phyloP scores from a whole-genome alignment of 2,113 vertebrate species.

The Cranoglanis bouderius region DNA sequence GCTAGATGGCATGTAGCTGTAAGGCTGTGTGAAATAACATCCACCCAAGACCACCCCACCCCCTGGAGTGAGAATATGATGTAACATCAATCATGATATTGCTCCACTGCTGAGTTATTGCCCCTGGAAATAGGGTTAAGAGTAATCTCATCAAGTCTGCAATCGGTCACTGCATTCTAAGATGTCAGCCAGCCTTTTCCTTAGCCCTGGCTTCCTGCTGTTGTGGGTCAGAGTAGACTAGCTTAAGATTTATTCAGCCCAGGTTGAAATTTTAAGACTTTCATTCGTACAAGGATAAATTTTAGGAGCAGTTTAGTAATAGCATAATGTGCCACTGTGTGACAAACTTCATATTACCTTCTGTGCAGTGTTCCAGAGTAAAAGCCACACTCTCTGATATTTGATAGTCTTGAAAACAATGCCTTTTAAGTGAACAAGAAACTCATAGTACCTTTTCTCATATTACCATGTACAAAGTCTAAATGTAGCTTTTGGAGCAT shows the following conservation, averaged over 20 bases:
- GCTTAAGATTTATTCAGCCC: constrained; percentile 20
- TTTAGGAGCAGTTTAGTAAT: neutral
- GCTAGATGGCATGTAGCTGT: constrained; percentile 31
- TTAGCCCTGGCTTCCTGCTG: constrained; percentile 17
- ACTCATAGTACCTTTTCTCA: neutral
- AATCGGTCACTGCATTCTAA: constrained; percentile 43
- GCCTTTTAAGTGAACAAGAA: constrained; percentile 5
- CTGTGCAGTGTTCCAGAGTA: neutral
- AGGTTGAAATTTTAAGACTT: constrained; percentile 4
- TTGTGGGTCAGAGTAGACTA: neutral
- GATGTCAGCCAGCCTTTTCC: constrained; percentile 34
- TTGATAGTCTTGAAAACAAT: constrained; percentile 4
- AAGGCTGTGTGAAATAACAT: constrained; percentile 42
- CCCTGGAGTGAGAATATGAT: constrained; percentile 40
- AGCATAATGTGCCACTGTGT: constrained; percentile 7
- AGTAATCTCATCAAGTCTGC: constrained; percentile 49
- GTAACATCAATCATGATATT: constrained; percentile 47
- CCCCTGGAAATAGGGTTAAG: constrained; percentile 49
- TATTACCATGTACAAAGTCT: neutral
- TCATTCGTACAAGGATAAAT: neutral
- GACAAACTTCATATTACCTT: constrained; percentile 23
- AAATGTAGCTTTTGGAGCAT: neutral
- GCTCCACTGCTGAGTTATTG: constrained; percentile 44
- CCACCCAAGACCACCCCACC: constrained; percentile 25
- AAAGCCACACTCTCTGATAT: constrained; percentile 3